A percentile compares a stretch with the other conserved stretches of the same genome.
phyloP scores from a whole-genome alignment of 2,888 invertebrate species.

The Neocrepidodera transversa region DNA sequence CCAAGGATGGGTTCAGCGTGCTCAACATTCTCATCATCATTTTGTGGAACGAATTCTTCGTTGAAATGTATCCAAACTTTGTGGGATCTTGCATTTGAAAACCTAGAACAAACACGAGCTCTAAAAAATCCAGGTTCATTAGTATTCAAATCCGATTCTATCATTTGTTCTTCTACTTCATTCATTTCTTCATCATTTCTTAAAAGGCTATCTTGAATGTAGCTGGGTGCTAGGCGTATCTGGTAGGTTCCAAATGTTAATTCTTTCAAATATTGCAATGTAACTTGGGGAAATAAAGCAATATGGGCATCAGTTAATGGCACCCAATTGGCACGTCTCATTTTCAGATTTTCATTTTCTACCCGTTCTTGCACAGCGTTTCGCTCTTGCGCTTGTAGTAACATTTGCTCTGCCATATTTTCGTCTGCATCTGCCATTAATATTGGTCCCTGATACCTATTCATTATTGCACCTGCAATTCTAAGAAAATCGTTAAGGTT shows the following conservation, averaged over 20 bases:
- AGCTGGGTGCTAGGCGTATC: not conserved
- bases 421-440: conserved; percentile 7
- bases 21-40: no score
- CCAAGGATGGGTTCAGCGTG: not conserved
- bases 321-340: conserved; percentile 2
- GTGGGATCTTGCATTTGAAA: not conserved
- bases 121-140: conserved; percentile 4
- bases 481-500: conserved; percentile 6
- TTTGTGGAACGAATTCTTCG: no score
- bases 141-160: conserved; percentile 5
- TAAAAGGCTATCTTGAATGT: not conserved
- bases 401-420: conserved; percentile 1
- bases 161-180: conserved; percentile 5
- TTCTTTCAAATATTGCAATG: conserved; percentile 1
- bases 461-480: conserved; percentile 9
- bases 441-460: not conserved
- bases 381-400: not conserved
- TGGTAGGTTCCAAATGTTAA: conserved; percentile 4
- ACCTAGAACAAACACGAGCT: not conserved
- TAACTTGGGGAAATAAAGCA: conserved; percentile 3
- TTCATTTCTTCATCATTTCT: not conserved
- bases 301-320: not conserved
- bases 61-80: no score
- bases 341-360: not conserved
- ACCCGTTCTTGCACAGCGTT: not conserved